Conservation (phyloP, 1,140 invertebrate species). For the Cotesia vestalis region DNA sequence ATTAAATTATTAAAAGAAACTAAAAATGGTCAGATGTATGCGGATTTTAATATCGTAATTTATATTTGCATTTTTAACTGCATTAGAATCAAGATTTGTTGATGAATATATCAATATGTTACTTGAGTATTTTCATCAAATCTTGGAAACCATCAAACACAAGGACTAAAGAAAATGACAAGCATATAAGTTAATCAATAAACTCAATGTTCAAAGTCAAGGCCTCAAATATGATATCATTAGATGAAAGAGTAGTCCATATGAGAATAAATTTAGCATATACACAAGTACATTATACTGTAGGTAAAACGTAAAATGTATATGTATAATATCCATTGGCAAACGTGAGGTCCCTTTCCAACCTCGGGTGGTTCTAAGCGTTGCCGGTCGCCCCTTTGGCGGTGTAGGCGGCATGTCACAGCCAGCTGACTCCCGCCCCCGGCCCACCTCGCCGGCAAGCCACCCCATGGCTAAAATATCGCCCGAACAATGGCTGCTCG, state of each 20-base stretch:
- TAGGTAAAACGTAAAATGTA: background rate
- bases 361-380: slow-evolving; percentile 58
- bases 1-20: too few species aligned
- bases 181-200: slow-evolving; percentile 20
- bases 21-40: too few species aligned
- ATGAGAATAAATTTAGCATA: background rate
- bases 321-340: slow-evolving; percentile 7
- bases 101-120: too few species aligned
- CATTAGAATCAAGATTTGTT: too few species aligned
- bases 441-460: slow-evolving; percentile 35
- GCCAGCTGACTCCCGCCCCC: slow-evolving; percentile 62
- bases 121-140: background rate
- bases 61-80: too few species aligned
- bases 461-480: slow-evolving; percentile 62
- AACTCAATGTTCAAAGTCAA: slow-evolving; percentile 46
- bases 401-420: slow-evolving; percentile 63
- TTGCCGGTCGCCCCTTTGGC: slow-evolving; percentile 60
- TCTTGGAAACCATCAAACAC: background rate
- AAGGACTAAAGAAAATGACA: slow-evolving; percentile 18
- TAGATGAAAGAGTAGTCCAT: slow-evolving; percentile 49
- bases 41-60: too few species aligned
- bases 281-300: too few species aligned
- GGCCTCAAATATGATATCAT: slow-evolving; percentile 52
- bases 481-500: slow-evolving; percentile 62
- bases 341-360: slow-evolving; percentile 52